A percentile compares a stretch with the other conserved stretches of the same genome.
Evolutionary conservation across 2,888 invertebrate genomes (phyloP).

Genomic region (Aradus depressus): DNA sequence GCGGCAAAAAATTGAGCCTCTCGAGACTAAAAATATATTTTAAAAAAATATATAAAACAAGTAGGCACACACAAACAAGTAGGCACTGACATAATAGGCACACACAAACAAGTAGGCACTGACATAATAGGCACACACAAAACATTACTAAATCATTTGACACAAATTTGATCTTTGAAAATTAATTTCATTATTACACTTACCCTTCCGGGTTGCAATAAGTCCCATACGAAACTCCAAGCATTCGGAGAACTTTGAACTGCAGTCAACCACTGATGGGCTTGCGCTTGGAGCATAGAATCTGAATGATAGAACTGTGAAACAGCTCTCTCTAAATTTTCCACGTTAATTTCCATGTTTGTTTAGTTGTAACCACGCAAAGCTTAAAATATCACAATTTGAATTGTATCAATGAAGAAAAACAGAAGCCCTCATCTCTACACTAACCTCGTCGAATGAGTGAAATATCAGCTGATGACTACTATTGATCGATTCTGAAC

Average conservation of each 20-base stretch:
- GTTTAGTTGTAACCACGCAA: no score
- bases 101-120: neutral
- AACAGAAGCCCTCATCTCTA: no score
- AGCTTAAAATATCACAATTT: no score
- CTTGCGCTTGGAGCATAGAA: constrained; percentile 56
- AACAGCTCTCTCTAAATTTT: constrained; percentile 57
- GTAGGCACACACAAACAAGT: neutral
- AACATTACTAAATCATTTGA: no score
- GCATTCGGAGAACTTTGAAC: constrained; percentile 79
- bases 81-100: neutral
- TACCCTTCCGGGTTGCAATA: constrained; percentile 72
- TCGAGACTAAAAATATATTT: constrained; percentile 48
- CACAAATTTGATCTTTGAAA: no score
- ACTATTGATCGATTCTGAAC: no score
- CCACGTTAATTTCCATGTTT: constrained; percentile 32
- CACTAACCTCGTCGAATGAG: no score
- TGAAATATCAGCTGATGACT: no score
- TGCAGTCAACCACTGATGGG: constrained; percentile 74
- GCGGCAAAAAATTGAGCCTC: constrained; percentile 93
- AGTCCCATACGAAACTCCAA: constrained; percentile 87
- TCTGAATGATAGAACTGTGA: constrained; percentile 48
- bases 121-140: no score
- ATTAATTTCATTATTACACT: constrained; percentile 14
- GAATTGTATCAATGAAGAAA: no score
- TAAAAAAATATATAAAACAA: neutral